Percentiles rank a stretch among this genome's conserved stretches.
Conservation (phyloP, 92 coral and sea anemone genomes). For the Phenganax subtilis region DNA sequence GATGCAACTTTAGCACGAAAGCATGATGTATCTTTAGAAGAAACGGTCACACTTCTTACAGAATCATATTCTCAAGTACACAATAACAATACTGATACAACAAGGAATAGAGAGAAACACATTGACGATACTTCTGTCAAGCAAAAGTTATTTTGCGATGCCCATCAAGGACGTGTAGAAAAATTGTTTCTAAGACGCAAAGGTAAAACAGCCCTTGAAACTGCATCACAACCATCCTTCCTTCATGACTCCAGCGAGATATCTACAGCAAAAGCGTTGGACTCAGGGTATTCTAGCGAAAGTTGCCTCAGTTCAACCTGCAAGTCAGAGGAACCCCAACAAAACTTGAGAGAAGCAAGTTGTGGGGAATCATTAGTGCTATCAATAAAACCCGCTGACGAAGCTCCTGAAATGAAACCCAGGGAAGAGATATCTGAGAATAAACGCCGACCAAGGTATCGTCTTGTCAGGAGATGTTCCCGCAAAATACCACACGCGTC, state of each 20-base stretch:
- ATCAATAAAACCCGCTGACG: neutral
- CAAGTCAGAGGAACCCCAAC: neutral
- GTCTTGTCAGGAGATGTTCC: conserved; percentile 6
- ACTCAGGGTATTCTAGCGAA: neutral
- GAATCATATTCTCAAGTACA: neutral
- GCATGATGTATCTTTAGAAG: neutral
- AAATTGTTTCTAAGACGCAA: conserved; percentile 16
- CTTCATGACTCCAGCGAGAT: neutral
- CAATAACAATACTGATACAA: no score
- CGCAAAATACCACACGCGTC: neutral
- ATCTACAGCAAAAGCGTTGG: neutral
- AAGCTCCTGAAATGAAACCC: neutral
- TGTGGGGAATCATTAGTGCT: neutral
- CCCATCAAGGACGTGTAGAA: neutral
- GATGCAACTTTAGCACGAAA: neutral
- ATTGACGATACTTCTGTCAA: neutral
- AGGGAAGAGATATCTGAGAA: neutral
- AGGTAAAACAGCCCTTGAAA: neutral
- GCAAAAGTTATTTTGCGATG: neutral
- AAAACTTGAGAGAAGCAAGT: neutral
- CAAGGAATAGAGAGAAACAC: no score
- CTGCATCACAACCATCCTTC: conserved; percentile 7
- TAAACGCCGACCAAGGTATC: neutral
- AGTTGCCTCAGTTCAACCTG: neutral
- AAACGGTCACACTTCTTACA: neutral